phyloP scores from a whole-genome alignment of 2,797 vertebrate species.

The Melanotaenia nigrans region DNA sequence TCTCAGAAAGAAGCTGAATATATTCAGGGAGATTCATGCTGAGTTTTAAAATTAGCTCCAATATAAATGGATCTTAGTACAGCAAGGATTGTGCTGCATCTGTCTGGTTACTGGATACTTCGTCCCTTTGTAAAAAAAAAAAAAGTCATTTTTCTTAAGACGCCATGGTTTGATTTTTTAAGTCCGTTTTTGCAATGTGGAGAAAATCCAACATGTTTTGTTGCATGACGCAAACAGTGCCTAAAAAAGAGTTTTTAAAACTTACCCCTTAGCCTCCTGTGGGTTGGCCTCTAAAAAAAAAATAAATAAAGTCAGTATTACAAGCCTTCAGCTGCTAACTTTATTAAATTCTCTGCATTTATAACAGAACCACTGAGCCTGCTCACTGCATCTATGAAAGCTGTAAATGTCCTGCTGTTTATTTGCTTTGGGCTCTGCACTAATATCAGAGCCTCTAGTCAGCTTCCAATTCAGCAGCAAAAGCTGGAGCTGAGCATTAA shows the following conservation, averaged over 20 bases:
- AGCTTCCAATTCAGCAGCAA: conserved; percentile 47
- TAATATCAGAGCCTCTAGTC: conserved; percentile 56
- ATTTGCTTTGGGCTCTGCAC: conserved; percentile 55
- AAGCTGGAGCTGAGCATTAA: conserved; percentile 65
- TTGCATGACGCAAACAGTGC: background rate
- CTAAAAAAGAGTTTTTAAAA: conserved; percentile 15
- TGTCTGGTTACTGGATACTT: conserved; percentile 25
- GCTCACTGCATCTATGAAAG: conserved; percentile 36
- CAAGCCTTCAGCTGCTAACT: conserved; percentile 36
- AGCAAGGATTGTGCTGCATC: conserved; percentile 2
- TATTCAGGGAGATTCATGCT: conserved; percentile 38
- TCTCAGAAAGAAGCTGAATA: conserved; percentile 29
- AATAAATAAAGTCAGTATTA: conserved; percentile 18
- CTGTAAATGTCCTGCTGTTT: conserved; percentile 50
- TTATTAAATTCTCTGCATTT: conserved; percentile 46
- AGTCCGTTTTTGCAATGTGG: conserved; percentile 3
- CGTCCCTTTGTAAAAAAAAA: background rate
- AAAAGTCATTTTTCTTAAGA: background rate
- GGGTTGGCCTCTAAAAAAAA: conserved; percentile 75
- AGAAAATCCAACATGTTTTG: conserved; percentile 6
- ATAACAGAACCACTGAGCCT: conserved; percentile 30
- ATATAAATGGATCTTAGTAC: conserved; percentile 24
- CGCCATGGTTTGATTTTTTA: background rate
- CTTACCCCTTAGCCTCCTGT: conserved; percentile 83
- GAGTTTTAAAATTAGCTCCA: conserved; percentile 33